Conservation (phyloP, 1,140 invertebrate genomes). For the Papilio helenus region DNA sequence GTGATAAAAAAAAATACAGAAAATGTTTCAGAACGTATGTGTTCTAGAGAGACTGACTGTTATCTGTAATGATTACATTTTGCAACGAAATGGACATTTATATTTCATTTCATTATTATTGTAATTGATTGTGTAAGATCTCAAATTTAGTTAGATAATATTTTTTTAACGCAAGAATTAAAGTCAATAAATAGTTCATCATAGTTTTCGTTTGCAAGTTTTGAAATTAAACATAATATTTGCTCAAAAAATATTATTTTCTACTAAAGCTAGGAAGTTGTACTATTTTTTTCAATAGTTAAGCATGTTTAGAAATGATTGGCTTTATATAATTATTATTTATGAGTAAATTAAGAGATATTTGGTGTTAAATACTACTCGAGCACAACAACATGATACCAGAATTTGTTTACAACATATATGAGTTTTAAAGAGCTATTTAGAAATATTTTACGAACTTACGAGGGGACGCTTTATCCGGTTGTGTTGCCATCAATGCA, state of each 20-base stretch:
- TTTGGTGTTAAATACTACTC: not conserved
- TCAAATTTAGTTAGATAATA: not conserved
- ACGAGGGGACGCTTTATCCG: not conserved
- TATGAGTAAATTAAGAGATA: no score
- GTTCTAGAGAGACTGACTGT: constrained; percentile 1
- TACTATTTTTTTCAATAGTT: no score
- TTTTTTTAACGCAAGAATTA: not conserved
- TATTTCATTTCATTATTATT: not conserved
- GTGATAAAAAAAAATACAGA: not conserved
- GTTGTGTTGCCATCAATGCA: not conserved
- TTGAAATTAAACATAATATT: not conserved
- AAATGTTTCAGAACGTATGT: not conserved
- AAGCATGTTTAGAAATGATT: not conserved
- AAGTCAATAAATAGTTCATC: not conserved
- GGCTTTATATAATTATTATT: not conserved
- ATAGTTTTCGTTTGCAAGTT: not conserved
- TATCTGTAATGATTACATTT: not conserved
- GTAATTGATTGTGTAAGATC: not conserved
- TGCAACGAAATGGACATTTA: not conserved
- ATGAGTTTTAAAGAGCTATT: not conserved
- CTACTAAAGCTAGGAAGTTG: not conserved
- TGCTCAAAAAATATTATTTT: not conserved
- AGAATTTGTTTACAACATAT: not conserved
- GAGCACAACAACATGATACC: not conserved
- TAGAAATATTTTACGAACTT: not conserved